Evolutionary conservation across 2,888 invertebrate species (phyloP).

Genomic region (Eutolmus rufibarbis): DNA sequence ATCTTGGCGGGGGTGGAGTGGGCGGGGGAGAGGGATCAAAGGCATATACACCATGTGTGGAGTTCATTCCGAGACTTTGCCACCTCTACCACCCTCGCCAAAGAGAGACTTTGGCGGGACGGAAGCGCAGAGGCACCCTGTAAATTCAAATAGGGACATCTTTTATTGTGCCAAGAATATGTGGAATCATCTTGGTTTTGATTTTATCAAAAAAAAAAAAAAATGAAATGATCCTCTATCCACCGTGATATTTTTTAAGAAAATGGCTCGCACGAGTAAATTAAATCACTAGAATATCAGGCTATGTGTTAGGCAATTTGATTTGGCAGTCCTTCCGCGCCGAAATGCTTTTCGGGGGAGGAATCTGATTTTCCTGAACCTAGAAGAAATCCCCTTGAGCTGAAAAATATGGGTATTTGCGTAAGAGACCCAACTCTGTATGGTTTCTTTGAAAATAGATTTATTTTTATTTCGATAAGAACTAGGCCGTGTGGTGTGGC

Average conservation of each 20-base stretch:
- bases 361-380: neutral
- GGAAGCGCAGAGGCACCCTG: neutral
- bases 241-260: neutral
- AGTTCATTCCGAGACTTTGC: neutral
- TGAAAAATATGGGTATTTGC: neutral
- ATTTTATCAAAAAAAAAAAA: neutral
- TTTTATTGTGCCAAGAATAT: neutral
- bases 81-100: neutral
- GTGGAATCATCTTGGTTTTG: conserved; percentile 3
- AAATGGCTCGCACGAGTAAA: neutral
- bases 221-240: neutral
- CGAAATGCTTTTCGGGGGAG: neutral
- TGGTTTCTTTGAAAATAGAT: neutral
- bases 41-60: neutral
- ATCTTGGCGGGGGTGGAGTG: neutral
- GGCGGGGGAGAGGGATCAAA: neutral
- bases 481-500: neutral
- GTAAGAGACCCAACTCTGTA: neutral
- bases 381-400: neutral
- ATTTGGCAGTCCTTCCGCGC: neutral
- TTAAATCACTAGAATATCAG: neutral
- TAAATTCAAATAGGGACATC: conserved; percentile 2
- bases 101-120: neutral
- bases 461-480: neutral
- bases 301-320: neutral